These are phyloP conservation scores for Austrolebias charrua DNA, from an alignment of 2,797 vertebrate genomes.

Conservation along the genomic window DNA sequence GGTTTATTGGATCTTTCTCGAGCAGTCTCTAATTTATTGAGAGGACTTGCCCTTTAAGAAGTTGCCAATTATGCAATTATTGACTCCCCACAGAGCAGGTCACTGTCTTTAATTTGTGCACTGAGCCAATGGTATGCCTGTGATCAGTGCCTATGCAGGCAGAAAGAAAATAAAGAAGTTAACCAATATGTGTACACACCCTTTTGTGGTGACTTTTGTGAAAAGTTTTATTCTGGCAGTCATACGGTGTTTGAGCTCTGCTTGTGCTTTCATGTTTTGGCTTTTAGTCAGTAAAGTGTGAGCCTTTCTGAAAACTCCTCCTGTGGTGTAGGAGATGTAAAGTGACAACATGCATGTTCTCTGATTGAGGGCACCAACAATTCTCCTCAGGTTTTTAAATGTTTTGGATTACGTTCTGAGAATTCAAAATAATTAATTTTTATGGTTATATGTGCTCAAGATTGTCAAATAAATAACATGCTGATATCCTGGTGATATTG, in stretches of 20 bases:
- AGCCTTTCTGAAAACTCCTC: conserved; percentile 42
- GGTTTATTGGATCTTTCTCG: conserved; percentile 15
- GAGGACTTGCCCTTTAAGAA: conserved; percentile 70
- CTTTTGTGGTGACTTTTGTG: conserved; percentile 33
- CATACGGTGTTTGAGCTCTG: neutral
- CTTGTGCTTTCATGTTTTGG: neutral
- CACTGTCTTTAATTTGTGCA: conserved; percentile 73
- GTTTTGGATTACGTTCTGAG: neutral
- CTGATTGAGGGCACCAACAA: conserved; percentile 2
- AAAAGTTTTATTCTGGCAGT: conserved; percentile 33
- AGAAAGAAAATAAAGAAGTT: conserved; percentile 10
- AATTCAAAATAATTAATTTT: neutral
- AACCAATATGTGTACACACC: conserved; percentile 28
- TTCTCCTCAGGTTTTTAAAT: neutral
- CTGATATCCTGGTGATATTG: too few relatives aligned
- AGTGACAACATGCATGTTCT: conserved; percentile 5
- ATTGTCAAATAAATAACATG: neutral
- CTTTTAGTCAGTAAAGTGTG: conserved; percentile 3
- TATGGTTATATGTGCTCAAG: neutral
- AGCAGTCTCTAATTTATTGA: conserved; percentile 74
- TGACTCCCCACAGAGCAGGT: conserved; percentile 60
- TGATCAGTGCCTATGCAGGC: conserved; percentile 40
- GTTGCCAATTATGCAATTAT: conserved; percentile 79
- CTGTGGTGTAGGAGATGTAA: conserved; percentile 40
- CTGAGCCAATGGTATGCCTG: conserved; percentile 46